Conservation (phyloP, 1,140 invertebrate species). For the Drosophila tani region DNA sequence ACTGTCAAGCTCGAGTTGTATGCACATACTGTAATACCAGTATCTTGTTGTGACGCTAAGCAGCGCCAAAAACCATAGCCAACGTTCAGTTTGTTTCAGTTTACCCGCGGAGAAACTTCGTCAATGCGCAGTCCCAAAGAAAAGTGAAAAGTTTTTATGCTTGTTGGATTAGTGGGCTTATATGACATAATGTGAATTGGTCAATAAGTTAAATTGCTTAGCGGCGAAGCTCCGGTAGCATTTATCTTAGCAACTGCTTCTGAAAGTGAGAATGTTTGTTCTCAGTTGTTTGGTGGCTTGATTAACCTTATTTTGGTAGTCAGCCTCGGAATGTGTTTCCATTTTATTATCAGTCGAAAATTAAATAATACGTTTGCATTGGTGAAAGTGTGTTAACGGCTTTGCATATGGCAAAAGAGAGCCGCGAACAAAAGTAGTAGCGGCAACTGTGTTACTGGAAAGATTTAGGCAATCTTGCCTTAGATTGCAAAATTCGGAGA, state of each 20-base stretch:
- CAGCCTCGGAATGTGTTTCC: neutral
- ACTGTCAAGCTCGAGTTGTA: conserved; percentile 6
- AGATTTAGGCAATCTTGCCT: neutral
- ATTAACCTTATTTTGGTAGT: neutral
- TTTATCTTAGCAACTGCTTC: neutral
- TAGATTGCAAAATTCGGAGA: conserved; percentile 4
- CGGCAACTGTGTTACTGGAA: conserved; percentile 15
- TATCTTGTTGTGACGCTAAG: conserved; percentile 12
- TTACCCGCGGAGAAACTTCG: conserved; percentile 53
- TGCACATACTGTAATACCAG: conserved; percentile 34
- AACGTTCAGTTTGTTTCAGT: conserved; percentile 43
- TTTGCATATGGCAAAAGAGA: conserved; percentile 54
- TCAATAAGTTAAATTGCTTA: conserved; percentile 17
- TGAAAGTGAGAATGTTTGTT: conserved; percentile 21
- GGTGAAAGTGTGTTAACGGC: conserved; percentile 77
- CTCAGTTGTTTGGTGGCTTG: neutral
- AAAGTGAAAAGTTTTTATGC: conserved; percentile 47
- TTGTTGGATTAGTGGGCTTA: conserved; percentile 20
- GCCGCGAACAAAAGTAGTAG: conserved; percentile 43
- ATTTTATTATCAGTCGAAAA: conserved; percentile 46
- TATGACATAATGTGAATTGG: conserved; percentile 34
- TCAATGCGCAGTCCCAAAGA: conserved; percentile 13
- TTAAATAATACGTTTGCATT: conserved; percentile 73
- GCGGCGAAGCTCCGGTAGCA: neutral
- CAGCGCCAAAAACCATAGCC: conserved; percentile 41